A percentile compares a stretch with the other conserved stretches of the same genome.
These are phyloP conservation scores for Bursaphelenchus okinawaensis DNA, from an alignment of 2,888 invertebrate genomes.

Conservation along the genomic window DNA sequence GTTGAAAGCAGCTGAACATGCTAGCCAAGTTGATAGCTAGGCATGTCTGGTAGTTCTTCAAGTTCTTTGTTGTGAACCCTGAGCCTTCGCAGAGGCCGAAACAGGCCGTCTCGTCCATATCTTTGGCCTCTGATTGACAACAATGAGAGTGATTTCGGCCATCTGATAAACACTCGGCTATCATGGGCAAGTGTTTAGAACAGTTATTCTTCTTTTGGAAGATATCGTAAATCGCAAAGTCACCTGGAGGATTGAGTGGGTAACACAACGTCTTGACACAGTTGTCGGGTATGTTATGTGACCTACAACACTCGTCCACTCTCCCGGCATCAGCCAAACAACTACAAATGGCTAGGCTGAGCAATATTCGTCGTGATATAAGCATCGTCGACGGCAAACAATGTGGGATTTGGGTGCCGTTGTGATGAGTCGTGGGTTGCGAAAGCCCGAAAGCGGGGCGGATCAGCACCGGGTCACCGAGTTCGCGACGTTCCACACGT, in stretches of 20 bases:
- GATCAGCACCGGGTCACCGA: background rate
- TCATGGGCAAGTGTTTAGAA: conserved; percentile 27
- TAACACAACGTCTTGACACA: conserved; percentile 44
- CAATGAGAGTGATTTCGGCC: conserved; percentile 48
- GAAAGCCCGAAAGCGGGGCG: background rate
- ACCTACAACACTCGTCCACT: conserved; percentile 39
- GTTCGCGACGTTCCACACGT: background rate
- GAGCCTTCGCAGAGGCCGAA: conserved; percentile 45
- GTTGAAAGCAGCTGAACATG: conserved; percentile 42
- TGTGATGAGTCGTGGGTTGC: background rate
- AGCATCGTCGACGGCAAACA: no score
- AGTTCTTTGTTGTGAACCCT: conserved; percentile 11
- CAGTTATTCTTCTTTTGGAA: conserved; percentile 36
- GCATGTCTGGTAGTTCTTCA: conserved; percentile 39
- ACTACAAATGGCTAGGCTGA: background rate
- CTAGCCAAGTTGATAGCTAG: conserved; percentile 40
- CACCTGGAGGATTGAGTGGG: conserved; percentile 35
- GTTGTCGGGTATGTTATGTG: conserved; percentile 33
- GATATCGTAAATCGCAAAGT: conserved; percentile 38
- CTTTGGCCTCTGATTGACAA: conserved; percentile 32
- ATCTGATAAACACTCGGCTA: conserved; percentile 45
- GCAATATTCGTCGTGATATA: background rate
- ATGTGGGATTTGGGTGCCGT: no score
- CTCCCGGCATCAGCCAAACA: conserved; percentile 2
- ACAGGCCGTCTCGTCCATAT: conserved; percentile 37